These are phyloP conservation scores for Oostethus manadensis DNA, from an alignment of 2,113 vertebrate species.

Conservation along the genomic window DNA sequence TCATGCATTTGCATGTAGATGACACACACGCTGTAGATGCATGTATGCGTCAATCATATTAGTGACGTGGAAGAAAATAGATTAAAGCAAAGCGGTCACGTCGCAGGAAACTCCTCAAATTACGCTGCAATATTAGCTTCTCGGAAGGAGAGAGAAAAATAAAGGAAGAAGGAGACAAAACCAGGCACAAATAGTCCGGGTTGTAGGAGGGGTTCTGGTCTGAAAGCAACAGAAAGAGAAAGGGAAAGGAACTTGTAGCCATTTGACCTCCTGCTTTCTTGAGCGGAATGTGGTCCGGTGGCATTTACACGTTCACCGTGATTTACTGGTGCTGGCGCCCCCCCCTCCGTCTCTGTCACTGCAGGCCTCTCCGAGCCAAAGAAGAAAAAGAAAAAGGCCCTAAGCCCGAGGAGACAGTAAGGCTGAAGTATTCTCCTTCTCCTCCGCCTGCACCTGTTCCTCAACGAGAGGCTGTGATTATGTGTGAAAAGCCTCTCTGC, in stretches of 20 bases:
- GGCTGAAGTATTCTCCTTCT: constrained; percentile 51
- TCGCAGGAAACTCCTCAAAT: constrained; percentile 98
- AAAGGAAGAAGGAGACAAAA: constrained; percentile 27
- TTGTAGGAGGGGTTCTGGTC: constrained; percentile 19
- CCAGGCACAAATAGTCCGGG: constrained; percentile 28
- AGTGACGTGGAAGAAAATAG: constrained; percentile 51
- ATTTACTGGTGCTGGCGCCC: constrained; percentile 65
- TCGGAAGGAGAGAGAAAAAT: constrained; percentile 25
- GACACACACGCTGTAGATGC: background rate
- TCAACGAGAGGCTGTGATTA: constrained; percentile 65
- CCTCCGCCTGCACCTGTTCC: constrained; percentile 68
- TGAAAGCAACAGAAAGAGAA: constrained; percentile 69
- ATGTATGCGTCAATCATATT: constrained; percentile 1
- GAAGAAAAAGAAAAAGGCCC: constrained; percentile 60
- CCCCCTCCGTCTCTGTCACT: constrained; percentile 57
- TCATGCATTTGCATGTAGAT: background rate
- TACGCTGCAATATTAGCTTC: constrained; percentile 97
- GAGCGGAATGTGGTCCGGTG: constrained; percentile 62
- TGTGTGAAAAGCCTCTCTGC: constrained; percentile 66
- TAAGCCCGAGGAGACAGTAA: constrained; percentile 69
- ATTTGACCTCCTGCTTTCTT: constrained; percentile 62
- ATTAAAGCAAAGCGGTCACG: constrained; percentile 80
- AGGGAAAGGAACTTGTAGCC: constrained; percentile 66
- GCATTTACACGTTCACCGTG: constrained; percentile 68
- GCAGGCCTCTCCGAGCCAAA: constrained; percentile 54